phyloP scores from a whole-genome alignment of 2,888 invertebrate species.

The Cremastinae sp. region DNA sequence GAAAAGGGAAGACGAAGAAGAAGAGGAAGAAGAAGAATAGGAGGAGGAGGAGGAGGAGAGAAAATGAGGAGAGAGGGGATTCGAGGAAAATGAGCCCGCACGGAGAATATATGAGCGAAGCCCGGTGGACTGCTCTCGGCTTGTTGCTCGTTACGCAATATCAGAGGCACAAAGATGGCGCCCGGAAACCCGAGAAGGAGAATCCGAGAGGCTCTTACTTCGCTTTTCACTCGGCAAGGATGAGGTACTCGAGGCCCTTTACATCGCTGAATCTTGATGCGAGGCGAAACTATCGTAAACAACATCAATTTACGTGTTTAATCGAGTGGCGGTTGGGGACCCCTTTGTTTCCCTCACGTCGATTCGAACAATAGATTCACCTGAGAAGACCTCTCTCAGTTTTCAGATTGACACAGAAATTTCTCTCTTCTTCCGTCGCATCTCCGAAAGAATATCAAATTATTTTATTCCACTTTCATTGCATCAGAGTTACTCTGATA shows the following conservation, averaged over 20 bases:
- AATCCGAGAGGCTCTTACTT: constrained; percentile 15
- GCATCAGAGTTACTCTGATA: too few relatives aligned
- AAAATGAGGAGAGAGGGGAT: constrained; percentile 32
- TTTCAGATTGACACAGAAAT: too few relatives aligned
- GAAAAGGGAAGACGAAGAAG: too few relatives aligned
- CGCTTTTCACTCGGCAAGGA: constrained; percentile 1
- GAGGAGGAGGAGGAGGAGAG: too few relatives aligned
- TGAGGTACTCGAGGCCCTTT: neutral
- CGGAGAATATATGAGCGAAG: constrained; percentile 22
- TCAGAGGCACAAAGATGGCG: constrained; percentile 41
- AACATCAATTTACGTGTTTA: constrained; percentile 9
- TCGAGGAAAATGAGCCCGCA: too few relatives aligned
- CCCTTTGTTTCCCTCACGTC: constrained; percentile 1
- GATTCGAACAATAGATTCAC: neutral
- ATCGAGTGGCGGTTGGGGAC: neutral
- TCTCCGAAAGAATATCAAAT: too few relatives aligned
- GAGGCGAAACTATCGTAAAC: constrained; percentile 1
- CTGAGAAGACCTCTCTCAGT: too few relatives aligned
- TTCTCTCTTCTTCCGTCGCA: too few relatives aligned
- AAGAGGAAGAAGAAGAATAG: too few relatives aligned
- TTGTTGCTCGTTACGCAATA: constrained; percentile 63
- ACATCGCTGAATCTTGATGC: neutral
- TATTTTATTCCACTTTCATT: too few relatives aligned
- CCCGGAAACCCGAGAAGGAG: constrained; percentile 1
- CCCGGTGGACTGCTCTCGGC: constrained; percentile 54